phyloP scores from a whole-genome alignment of 2,797 vertebrate species.

The Sebastes glaucus region DNA sequence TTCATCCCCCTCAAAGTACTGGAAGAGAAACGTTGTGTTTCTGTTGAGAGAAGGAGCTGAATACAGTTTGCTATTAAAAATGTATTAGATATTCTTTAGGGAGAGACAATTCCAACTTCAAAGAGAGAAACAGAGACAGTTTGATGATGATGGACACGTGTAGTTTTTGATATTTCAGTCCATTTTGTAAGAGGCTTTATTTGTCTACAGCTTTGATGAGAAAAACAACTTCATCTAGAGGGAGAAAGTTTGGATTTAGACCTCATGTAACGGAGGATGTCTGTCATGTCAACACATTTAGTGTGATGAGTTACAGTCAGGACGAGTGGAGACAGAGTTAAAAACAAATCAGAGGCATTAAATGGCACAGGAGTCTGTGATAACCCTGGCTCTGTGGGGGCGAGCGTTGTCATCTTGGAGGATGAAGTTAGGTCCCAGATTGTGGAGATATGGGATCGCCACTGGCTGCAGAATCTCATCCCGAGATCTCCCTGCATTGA shows the following conservation, averaged over 20 bases:
- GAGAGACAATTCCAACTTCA: conserved; percentile 34
- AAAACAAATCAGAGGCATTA: conserved; percentile 23
- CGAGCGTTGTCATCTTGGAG: too few species aligned
- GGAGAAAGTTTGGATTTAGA: conserved; percentile 2
- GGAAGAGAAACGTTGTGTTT: conserved; percentile 43
- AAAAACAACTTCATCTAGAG: conserved; percentile 24
- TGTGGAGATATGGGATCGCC: too few species aligned
- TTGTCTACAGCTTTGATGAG: neutral
- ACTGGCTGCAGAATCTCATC: too few species aligned
- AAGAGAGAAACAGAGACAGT: conserved; percentile 14
- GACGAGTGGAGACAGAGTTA: neutral
- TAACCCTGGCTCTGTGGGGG: too few species aligned
- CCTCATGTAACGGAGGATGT: neutral
- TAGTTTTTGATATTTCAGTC: conserved; percentile 29
- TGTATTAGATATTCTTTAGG: conserved; percentile 47
- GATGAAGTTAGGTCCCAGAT: too few species aligned
- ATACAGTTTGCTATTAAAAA: conserved; percentile 48
- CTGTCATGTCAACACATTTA: conserved; percentile 1
- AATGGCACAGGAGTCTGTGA: neutral
- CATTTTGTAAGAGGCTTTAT: neutral
- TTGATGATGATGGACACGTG: conserved; percentile 47
- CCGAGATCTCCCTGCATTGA: too few species aligned
- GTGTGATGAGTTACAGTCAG: conserved; percentile 13
- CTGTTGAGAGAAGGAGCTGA: conserved; percentile 40
- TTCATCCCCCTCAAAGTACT: conserved; percentile 14